Percentiles rank a stretch among this genome's conserved stretches.
Conservation (phyloP, 2,113 vertebrate species). For the Mionectes macconnelli region DNA sequence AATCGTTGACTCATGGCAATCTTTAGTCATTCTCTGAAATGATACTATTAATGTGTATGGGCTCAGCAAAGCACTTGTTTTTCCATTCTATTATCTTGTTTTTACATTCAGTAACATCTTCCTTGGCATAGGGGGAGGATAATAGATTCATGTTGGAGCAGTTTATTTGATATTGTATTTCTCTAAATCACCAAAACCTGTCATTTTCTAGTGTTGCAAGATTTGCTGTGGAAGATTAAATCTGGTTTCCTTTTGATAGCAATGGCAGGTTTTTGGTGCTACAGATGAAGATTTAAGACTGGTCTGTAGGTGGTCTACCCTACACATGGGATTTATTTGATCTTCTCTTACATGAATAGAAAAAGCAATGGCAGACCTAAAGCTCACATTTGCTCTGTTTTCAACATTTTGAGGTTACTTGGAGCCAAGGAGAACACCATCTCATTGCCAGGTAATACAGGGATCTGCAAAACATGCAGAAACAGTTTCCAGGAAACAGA, state of each 20-base stretch:
- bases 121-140: not conserved
- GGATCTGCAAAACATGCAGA: not conserved
- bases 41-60: conserved; percentile 29
- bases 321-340: not conserved
- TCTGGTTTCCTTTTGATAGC: not conserved
- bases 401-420: not conserved
- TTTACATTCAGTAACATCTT: conserved; percentile 16
- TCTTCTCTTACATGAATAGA: not conserved
- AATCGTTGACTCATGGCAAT: conserved; percentile 52
- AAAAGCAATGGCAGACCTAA: not conserved
- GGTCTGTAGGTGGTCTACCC: not conserved
- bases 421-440: not conserved
- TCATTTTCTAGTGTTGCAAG: not conserved
- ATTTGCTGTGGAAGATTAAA: not conserved
- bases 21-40: conserved; percentile 55
- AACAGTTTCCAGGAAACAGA: not conserved
- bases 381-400: not conserved
- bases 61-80: conserved; percentile 34
- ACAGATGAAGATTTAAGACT: not conserved
- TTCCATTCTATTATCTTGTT: conserved; percentile 33
- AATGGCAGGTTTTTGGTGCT: not conserved
- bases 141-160: conserved; percentile 31
- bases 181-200: conserved; percentile 10
- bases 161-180: conserved; percentile 11
- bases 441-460: not conserved